A percentile compares a stretch with the other conserved stretches of the same genome.
These are phyloP conservation scores for Dysmachus trigonus DNA, from an alignment of 2,888 invertebrate species.

Conservation along the genomic window DNA sequence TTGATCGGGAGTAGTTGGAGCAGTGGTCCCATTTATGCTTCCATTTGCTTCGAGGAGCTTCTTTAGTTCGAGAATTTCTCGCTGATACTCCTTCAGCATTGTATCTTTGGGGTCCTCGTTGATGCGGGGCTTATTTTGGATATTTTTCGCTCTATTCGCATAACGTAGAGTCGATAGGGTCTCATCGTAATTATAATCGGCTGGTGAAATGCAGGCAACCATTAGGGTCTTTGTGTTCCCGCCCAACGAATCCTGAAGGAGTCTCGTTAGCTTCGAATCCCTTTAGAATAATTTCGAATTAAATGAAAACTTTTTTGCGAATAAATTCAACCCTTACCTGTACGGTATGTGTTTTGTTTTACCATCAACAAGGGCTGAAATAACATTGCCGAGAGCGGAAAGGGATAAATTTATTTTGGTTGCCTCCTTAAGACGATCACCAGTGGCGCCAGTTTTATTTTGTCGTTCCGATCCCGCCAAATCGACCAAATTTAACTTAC, in stretches of 20 bases:
- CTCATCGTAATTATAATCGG: slow-evolving; percentile 84
- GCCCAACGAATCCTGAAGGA: slow-evolving; percentile 82
- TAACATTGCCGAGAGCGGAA: slow-evolving; percentile 88
- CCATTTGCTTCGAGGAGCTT: slow-evolving; percentile 52
- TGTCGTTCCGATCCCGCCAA: slow-evolving; percentile 89
- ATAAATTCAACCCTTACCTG: too few relatives aligned
- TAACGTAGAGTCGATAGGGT: slow-evolving; percentile 83
- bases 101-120: slow-evolving; percentile 94
- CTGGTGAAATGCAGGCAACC: slow-evolving; percentile 86
- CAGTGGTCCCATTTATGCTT: not conserved
- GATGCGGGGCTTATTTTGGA: slow-evolving; percentile 83
- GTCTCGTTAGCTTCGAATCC: slow-evolving; percentile 84
- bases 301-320: too few relatives aligned
- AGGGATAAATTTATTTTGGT: slow-evolving; percentile 89
- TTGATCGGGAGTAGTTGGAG: not conserved
- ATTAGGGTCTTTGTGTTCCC: slow-evolving; percentile 90
- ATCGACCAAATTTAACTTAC: slow-evolving; percentile 87
- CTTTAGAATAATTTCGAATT: too few relatives aligned
- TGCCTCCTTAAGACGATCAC: slow-evolving; percentile 85
- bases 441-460: slow-evolving; percentile 83
- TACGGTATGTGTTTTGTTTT: slow-evolving; percentile 84
- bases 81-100: slow-evolving; percentile 82
- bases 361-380: slow-evolving; percentile 84
- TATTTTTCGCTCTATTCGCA: slow-evolving; percentile 86
- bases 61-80: slow-evolving; percentile 78